Conservation (phyloP, 2,888 invertebrate species). For the Tineola bisselliella region DNA sequence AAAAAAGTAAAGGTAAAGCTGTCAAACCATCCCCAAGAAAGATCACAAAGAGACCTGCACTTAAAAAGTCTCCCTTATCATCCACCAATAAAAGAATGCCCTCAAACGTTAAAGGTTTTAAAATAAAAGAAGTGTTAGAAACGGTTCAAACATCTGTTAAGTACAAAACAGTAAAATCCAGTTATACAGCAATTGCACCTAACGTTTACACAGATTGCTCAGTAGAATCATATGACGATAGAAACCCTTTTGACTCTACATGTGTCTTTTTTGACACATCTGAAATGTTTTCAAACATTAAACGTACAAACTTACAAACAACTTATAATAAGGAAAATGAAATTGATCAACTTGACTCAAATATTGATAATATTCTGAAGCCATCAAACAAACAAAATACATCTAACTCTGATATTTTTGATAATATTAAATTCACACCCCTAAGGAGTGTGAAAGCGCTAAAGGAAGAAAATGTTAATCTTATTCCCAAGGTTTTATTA, state of each 20-base stretch:
- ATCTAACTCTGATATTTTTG: slow-evolving; percentile 41
- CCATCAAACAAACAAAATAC: slow-evolving; percentile 37
- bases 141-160: slow-evolving; percentile 27
- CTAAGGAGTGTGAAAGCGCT: slow-evolving; percentile 29
- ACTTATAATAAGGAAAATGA: slow-evolving; percentile 30
- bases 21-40: slow-evolving; percentile 53
- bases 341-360: slow-evolving; percentile 19
- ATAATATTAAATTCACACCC: slow-evolving; percentile 53
- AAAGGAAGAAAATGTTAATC: slow-evolving; percentile 42
- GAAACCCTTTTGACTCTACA: slow-evolving; percentile 49
- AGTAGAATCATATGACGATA: slow-evolving; percentile 25
- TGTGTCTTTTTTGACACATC: slow-evolving; percentile 46
- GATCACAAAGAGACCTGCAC: slow-evolving; percentile 39
- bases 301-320: slow-evolving; percentile 34
- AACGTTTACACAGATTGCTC: slow-evolving; percentile 29
- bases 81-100: slow-evolving; percentile 47
- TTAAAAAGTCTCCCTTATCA: slow-evolving; percentile 45
- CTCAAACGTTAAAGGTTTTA: slow-evolving; percentile 28
- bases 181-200: slow-evolving; percentile 38
- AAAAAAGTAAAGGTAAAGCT: slow-evolving; percentile 34
- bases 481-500: slow-evolving; percentile 45
- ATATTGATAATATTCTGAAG: slow-evolving; percentile 34
- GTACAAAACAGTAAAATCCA: slow-evolving; percentile 28
- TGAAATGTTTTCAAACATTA: slow-evolving; percentile 49
- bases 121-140: slow-evolving; percentile 35